Percentiles rank a stretch among this genome's conserved stretches.
These are phyloP conservation scores for Spodoptera picta DNA, from an alignment of 2,888 invertebrate species.

Conservation along the genomic window DNA sequence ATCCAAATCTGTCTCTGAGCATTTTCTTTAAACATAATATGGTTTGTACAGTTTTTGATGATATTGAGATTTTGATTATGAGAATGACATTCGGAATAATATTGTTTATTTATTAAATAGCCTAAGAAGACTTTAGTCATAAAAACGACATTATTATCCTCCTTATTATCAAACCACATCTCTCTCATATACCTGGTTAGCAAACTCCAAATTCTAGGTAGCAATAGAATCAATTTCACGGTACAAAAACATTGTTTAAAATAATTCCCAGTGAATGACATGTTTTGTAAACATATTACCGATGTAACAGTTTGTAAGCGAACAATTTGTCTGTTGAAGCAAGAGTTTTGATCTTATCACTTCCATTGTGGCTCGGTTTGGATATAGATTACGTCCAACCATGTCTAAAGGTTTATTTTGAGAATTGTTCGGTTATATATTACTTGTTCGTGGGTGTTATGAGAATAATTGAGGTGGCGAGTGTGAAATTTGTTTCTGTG, in stretches of 20 bases:
- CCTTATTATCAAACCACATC: no score
- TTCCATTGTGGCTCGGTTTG: constrained; percentile 75
- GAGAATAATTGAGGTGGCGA: constrained; percentile 30
- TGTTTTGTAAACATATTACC: constrained; percentile 84
- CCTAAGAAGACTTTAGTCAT: no score
- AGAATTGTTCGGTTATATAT: constrained; percentile 60
- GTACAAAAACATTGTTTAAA: constrained; percentile 70
- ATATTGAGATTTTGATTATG: no score
- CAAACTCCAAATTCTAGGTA: constrained; percentile 59
- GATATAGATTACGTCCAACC: constrained; percentile 70
- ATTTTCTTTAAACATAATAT: no score
- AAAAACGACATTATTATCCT: no score
- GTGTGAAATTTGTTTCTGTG: constrained; percentile 36
- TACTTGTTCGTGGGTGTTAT: constrained; percentile 60
- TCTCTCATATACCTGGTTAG: not conserved
- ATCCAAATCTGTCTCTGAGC: no score
- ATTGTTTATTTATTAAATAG: no score
- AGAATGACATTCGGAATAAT: no score
- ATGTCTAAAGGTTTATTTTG: constrained; percentile 68
- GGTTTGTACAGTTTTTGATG: no score
- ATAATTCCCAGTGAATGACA: constrained; percentile 75
- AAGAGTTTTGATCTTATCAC: constrained; percentile 82
- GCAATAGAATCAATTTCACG: constrained; percentile 80
- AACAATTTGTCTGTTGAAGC: constrained; percentile 82
- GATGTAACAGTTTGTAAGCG: constrained; percentile 70